Percentiles rank a stretch among this genome's conserved stretches.
phyloP scores from a whole-genome alignment of 2,888 invertebrate genomes.

The Ornithoptera alexandrae region DNA sequence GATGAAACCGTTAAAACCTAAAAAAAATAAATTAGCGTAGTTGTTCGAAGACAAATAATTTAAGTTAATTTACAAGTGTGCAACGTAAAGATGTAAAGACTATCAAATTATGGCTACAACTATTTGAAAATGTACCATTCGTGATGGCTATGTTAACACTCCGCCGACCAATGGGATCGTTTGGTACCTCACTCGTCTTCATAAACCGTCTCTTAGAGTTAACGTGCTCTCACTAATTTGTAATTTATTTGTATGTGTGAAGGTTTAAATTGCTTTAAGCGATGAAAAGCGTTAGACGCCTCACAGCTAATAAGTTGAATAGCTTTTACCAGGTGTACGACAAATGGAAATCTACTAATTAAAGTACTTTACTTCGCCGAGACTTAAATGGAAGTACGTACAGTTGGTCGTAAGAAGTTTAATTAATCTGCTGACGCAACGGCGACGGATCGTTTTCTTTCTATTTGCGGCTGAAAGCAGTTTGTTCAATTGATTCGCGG shows the following conservation, averaged over 20 bases:
- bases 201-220: slow-evolving; percentile 50
- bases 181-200: slow-evolving; percentile 59
- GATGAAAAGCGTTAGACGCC: slow-evolving; percentile 43
- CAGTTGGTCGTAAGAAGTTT: slow-evolving; percentile 64
- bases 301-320: slow-evolving; percentile 62
- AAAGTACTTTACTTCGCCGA: slow-evolving; percentile 62
- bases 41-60: slow-evolving; percentile 71
- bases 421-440: slow-evolving; percentile 74
- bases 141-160: slow-evolving; percentile 72
- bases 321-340: slow-evolving; percentile 70
- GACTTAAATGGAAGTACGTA: slow-evolving; percentile 64
- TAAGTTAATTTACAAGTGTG: slow-evolving; percentile 69
- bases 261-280: slow-evolving; percentile 49
- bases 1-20: slow-evolving; percentile 74
- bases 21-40: slow-evolving; percentile 67
- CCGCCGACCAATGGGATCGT: slow-evolving; percentile 58
- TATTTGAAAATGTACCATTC: slow-evolving; percentile 73
- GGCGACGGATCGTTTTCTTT: slow-evolving; percentile 62
- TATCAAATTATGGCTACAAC: slow-evolving; percentile 69
- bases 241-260: slow-evolving; percentile 46
- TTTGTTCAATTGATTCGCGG: slow-evolving; percentile 69
- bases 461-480: slow-evolving; percentile 65
- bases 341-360: slow-evolving; percentile 76
- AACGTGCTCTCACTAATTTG: slow-evolving; percentile 42
- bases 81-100: slow-evolving; percentile 59